Evolutionary conservation across 2,888 invertebrate species (phyloP).

Genomic region (Drosophila nigritarsus): DNA sequence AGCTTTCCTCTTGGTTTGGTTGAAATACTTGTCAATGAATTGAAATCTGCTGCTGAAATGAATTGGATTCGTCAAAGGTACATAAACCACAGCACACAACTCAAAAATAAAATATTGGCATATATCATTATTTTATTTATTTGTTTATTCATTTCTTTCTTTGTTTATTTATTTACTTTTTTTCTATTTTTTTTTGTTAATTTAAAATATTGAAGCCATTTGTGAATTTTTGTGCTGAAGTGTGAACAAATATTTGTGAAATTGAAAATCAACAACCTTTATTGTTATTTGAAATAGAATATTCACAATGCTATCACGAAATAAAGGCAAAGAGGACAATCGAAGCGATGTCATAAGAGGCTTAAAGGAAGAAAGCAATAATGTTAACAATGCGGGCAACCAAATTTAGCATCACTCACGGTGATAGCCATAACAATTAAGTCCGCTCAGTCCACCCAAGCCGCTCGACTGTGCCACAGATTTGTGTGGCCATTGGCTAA

Average conservation of each 20-base stretch:
- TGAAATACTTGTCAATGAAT: neutral
- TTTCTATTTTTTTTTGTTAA: neutral
- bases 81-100: neutral
- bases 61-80: neutral
- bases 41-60: neutral
- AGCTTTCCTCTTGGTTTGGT: neutral
- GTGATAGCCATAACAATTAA: conserved; percentile 18
- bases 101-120: neutral
- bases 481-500: conserved; percentile 7
- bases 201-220: conserved; percentile 3
- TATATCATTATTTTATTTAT: neutral
- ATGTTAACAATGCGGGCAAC: conserved; percentile 10
- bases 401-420: conserved; percentile 3
- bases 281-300: conserved; percentile 33
- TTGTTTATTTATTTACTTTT: neutral
- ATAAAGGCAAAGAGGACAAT: neutral
- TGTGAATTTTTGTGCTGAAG: conserved; percentile 5
- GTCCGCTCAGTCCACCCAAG: conserved; percentile 2
- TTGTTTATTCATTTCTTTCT: neutral
- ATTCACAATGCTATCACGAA: neutral
- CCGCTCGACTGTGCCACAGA: neutral
- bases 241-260: conserved; percentile 3
- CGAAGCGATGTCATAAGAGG: neutral
- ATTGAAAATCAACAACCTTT: conserved; percentile 3
- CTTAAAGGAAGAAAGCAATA: conserved; percentile 11